Evolutionary conservation across 2,888 invertebrate species (phyloP), one percentile per base, ranked within the genome.

Genomic region (Cartodere bifasciata): DNA sequence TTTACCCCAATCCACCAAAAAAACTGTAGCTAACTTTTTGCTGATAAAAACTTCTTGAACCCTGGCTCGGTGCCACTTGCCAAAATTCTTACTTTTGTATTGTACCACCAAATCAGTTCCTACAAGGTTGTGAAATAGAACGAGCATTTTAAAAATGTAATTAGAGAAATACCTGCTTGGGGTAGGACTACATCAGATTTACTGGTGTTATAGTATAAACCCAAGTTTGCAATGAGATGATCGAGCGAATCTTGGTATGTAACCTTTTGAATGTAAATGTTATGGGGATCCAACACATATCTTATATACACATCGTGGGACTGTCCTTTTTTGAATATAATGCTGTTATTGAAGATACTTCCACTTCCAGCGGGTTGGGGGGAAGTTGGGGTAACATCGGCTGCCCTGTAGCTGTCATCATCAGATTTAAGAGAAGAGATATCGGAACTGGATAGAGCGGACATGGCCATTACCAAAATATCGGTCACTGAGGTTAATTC

Each of bases 261-360:
- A n/a, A 74, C 74, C 64, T 45, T 59, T 49, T 75, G 68, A 1
- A 79, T 68, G 50, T 65, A 82, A 50, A 86, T 75, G 35, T 67
- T 62, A 43, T 70, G 63, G 0, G 81, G 82, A 49, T 70, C 70
- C 13, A 70, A 60, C 2, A 79, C 58, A 39, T 72, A 64, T 0
- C 69, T 65, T 23, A 82, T 57, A 32, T 62, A 53, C 0, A 76
- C 72, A 9, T 65, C 53, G 27, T 68, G 63, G 1, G 49, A 42
- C 4, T 63, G 47, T 10, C 64, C 59, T 36, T 47, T 50, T 34
- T 50, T 62, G 44, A 53, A 55, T 13, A 34, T 40, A 7, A 37
- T 42, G 24, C 44, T 49, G 31, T 50, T 51, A 16, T 41, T 37
- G 28, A 45, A 50, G 7, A 53, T 37, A n/a, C n/a, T n/a, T n/a